phyloP scores from a whole-genome alignment of 2,888 invertebrate genomes.

The Habroteleia sp. region DNA sequence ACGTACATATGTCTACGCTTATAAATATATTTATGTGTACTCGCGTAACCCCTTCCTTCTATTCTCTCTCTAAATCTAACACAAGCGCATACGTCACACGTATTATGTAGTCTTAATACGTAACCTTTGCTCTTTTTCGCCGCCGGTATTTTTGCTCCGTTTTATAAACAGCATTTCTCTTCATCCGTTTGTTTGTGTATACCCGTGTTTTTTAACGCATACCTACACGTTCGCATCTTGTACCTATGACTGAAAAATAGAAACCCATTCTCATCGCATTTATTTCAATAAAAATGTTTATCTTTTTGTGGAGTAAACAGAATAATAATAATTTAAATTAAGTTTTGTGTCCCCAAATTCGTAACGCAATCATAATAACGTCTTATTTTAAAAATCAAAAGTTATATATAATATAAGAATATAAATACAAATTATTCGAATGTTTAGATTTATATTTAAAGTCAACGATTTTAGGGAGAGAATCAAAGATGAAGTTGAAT shows the following conservation, averaged over 20 bases:
- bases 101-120: constrained; percentile 37
- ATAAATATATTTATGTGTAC: constrained; percentile 18
- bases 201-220: neutral
- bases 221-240: neutral
- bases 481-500: constrained; percentile 7
- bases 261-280: too few relatives aligned
- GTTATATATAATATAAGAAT: too few relatives aligned
- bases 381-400: too few relatives aligned
- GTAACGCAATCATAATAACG: too few relatives aligned
- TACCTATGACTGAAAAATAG: too few relatives aligned
- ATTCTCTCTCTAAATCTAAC: constrained; percentile 45
- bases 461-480: constrained; percentile 22
- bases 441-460: too few relatives aligned
- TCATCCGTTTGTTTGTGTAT: neutral
- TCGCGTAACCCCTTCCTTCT: neutral
- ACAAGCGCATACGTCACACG: constrained; percentile 35
- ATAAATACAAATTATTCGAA: too few relatives aligned
- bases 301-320: too few relatives aligned
- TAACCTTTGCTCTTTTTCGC: constrained; percentile 60
- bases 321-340: too few relatives aligned
- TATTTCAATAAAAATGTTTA: too few relatives aligned
- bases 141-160: constrained; percentile 17
- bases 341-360: too few relatives aligned
- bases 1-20: neutral
- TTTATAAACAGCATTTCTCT: constrained; percentile 1